These are phyloP conservation scores for Drosophila yakuba DNA, from an alignment of 1,140 invertebrate genomes.

Conservation along the genomic window DNA sequence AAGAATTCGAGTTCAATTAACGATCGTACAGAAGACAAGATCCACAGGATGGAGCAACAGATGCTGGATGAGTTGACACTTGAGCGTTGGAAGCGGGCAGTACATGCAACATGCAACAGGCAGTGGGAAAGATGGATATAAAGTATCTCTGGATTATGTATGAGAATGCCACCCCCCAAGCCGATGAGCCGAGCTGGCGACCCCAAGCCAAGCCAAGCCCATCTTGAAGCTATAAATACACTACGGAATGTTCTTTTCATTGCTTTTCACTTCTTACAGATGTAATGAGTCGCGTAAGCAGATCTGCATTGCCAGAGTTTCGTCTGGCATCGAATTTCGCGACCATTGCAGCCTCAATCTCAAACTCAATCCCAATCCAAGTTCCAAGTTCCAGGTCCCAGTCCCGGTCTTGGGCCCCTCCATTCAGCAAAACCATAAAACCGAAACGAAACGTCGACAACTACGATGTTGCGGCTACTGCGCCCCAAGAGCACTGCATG, in stretches of 20 bases:
- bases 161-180: constrained; percentile 42
- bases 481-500: constrained; percentile 64
- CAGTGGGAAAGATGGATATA: constrained; percentile 33
- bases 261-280: constrained; percentile 10
- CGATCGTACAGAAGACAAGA: constrained; percentile 26
- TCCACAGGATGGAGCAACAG: constrained; percentile 32
- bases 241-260: constrained; percentile 1
- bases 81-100: constrained; percentile 36
- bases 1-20: constrained; percentile 74
- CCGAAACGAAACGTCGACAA: constrained; percentile 67
- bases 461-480: constrained; percentile 38
- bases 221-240: constrained; percentile 43
- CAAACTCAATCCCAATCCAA: constrained; percentile 10
- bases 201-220: constrained; percentile 74
- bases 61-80: constrained; percentile 56
- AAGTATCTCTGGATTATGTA: constrained; percentile 5
- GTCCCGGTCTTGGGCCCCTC: constrained; percentile 15
- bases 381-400: constrained; percentile 20
- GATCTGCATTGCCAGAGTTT: constrained; percentile 39
- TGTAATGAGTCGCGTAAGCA: constrained; percentile 57
- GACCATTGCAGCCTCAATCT: constrained; percentile 45
- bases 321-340: constrained; percentile 76
- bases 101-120: constrained; percentile 49
- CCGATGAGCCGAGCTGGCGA: constrained; percentile 22
- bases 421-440: constrained; percentile 80